phyloP scores from a whole-genome alignment of 2,113 vertebrate genomes.

The human region GRCh38 chr15:56925501-56926000 shows the following conservation, averaged over 20 bases:
- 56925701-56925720: background rate
- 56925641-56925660: background rate
- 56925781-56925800: background rate
- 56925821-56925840: constrained; percentile 21
- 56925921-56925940: background rate
- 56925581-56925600: background rate
- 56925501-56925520: constrained; percentile 32
- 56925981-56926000: constrained; percentile 20
- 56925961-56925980: constrained; percentile 3
- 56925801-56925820: constrained; percentile 14
- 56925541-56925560: background rate
- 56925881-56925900: constrained; percentile 13
- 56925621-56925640: background rate
- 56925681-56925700: background rate
- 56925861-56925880: background rate
- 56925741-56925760: background rate
- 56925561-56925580: constrained; percentile 47
- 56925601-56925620: background rate
- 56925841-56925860: constrained; percentile 30
- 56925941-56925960: background rate
- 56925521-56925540: background rate
- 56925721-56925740: background rate
- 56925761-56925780: constrained; percentile 23
- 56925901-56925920: constrained; percentile 28
- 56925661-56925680: background rate